A percentile compares a stretch with the other conserved stretches of the same genome.
phyloP scores from a whole-genome alignment of 2,797 vertebrate genomes.

The Discoglossus pictus region DNA sequence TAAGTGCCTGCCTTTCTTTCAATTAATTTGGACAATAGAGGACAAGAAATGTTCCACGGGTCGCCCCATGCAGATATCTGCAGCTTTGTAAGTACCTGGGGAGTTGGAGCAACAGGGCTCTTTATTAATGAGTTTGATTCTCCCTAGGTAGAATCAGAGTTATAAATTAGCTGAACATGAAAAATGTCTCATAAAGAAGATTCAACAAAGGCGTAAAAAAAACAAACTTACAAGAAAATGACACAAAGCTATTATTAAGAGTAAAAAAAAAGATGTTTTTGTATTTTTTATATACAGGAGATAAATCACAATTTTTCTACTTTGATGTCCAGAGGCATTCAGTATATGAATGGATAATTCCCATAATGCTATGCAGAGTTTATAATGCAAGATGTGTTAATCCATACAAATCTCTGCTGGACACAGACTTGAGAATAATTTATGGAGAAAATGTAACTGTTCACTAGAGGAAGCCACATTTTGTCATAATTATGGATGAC shows the following conservation, averaged over 20 bases:
- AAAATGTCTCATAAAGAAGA: conserved; percentile 39
- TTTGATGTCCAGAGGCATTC: no score
- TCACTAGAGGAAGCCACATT: no score
- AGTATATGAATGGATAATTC: no score
- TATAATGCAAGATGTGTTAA: no score
- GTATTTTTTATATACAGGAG: no score
- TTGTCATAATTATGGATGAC: no score
- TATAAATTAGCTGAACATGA: conserved; percentile 49
- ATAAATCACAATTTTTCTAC: background rate
- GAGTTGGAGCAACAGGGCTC: conserved; percentile 51
- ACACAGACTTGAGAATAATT: no score
- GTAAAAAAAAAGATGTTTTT: no score
- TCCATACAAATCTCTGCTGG: no score
- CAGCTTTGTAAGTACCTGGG: conserved; percentile 41
- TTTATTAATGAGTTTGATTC: conserved; percentile 63
- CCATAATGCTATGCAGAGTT: no score
- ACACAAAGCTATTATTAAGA: conserved; percentile 1
- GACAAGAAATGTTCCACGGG: conserved; percentile 37
- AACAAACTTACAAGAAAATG: background rate
- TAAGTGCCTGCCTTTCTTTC: conserved; percentile 42
- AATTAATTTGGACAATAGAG: conserved; percentile 53
- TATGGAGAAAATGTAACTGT: no score
- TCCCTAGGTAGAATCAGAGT: conserved; percentile 40
- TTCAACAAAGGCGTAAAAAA: conserved; percentile 40
- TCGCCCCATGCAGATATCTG: conserved; percentile 36